A percentile compares a stretch with the other conserved stretches of the same genome.
Evolutionary conservation across 2,797 vertebrate species (phyloP).

Genomic region (Protosalanx chinensis): DNA sequence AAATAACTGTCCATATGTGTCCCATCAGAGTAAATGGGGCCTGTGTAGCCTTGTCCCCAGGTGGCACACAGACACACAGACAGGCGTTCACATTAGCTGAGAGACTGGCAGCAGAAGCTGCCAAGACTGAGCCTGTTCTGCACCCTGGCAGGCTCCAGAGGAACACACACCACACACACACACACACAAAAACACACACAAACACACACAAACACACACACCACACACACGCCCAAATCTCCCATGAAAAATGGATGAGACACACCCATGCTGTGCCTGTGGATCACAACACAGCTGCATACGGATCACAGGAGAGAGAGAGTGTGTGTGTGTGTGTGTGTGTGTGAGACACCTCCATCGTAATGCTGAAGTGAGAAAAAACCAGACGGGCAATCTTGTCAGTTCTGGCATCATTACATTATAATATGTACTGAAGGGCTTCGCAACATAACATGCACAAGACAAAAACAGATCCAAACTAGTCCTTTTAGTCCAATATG

Average conservation of each 20-base stretch:
- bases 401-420: conserved; percentile 28
- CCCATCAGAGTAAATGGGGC: conserved; percentile 3
- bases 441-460: background rate
- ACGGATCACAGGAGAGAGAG: conserved; percentile 40
- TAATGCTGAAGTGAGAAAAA: conserved; percentile 20
- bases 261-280: conserved; percentile 62
- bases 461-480: background rate
- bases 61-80: conserved; percentile 18
- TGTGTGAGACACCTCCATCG: conserved; percentile 20
- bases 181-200: conserved; percentile 20
- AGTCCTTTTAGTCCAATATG: background rate
- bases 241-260: conserved; percentile 56
- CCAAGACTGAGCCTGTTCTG: conserved; percentile 13
- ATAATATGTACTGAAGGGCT: conserved; percentile 12
- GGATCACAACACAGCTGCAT: conserved; percentile 45
- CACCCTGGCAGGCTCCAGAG: conserved; percentile 29
- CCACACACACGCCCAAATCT: conserved; percentile 39
- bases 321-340: conserved; percentile 24
- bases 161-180: background rate
- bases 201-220: conserved; percentile 4
- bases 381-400: conserved; percentile 17
- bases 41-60: background rate
- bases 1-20: background rate
- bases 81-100: conserved; percentile 28
- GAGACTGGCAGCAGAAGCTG: conserved; percentile 5